phyloP scores from a whole-genome alignment of 2,113 vertebrate species.

The Erythrolamprus reginae region DNA sequence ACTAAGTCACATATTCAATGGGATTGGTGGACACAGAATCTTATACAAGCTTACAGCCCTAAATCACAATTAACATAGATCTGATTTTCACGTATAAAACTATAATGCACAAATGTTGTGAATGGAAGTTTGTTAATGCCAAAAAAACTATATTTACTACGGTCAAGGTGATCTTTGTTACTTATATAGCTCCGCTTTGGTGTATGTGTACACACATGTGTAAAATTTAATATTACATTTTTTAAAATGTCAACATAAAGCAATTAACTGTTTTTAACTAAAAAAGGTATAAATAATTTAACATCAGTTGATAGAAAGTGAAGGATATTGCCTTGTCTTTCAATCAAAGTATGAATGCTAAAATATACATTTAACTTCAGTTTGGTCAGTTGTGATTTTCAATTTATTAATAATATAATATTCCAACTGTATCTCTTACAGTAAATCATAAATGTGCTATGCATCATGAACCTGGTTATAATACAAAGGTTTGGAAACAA shows the following conservation, averaged over 20 bases:
- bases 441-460: neutral
- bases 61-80: neutral
- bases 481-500: slow-evolving; percentile 4
- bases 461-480: neutral
- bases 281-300: neutral
- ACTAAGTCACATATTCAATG: neutral
- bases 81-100: neutral
- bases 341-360: neutral
- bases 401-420: slow-evolving; percentile 4
- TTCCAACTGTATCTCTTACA: neutral
- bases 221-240: neutral
- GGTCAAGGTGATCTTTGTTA: slow-evolving; percentile 24
- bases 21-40: neutral
- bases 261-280: slow-evolving; percentile 2
- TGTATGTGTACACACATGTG: slow-evolving; percentile 22
- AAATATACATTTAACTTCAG: slow-evolving; percentile 12
- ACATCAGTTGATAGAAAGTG: neutral
- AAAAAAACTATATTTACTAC: slow-evolving; percentile 16
- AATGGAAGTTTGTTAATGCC: slow-evolving; percentile 35
- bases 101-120: slow-evolving; percentile 11
- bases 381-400: neutral
- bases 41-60: neutral
- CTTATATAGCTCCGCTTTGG: slow-evolving; percentile 4
- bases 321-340: neutral
- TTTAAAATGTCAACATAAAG: neutral